phyloP scores from a whole-genome alignment of 2,888 invertebrate genomes.

The Caenorhabditis sp. region DNA sequence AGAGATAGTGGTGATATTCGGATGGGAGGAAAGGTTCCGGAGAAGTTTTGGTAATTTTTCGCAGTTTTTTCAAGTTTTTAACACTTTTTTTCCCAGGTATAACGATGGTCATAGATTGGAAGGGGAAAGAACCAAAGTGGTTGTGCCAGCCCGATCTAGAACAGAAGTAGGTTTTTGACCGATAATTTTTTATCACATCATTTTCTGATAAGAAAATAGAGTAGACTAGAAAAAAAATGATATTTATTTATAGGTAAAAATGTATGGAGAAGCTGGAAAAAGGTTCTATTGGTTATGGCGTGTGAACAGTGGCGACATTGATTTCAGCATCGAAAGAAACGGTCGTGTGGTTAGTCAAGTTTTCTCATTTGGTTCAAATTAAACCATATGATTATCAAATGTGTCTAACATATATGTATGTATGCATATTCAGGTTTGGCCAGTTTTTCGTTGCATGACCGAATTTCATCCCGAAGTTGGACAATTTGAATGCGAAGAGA shows the following conservation, averaged over 20 bases:
- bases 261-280: slow-evolving; percentile 42
- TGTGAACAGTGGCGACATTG: slow-evolving; percentile 53
- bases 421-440: slow-evolving; percentile 49
- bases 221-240: not conserved
- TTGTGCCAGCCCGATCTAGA: slow-evolving; percentile 56
- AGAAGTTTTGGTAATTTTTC: slow-evolving; percentile 35
- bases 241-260: slow-evolving; percentile 29
- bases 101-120: slow-evolving; percentile 47
- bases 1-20: slow-evolving; percentile 52
- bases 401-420: not conserved
- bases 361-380: not conserved
- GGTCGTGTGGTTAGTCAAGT: slow-evolving; percentile 21
- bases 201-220: not conserved
- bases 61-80: slow-evolving; percentile 3
- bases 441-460: slow-evolving; percentile 60
- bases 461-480: slow-evolving; percentile 66
- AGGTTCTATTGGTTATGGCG: slow-evolving; percentile 51
- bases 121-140: slow-evolving; percentile 45
- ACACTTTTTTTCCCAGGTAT: slow-evolving; percentile 27
- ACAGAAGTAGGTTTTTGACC: slow-evolving; percentile 32
- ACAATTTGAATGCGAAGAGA: slow-evolving; percentile 40
- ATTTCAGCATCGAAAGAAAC: slow-evolving; percentile 49
- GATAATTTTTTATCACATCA: not conserved
- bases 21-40: slow-evolving; percentile 60
- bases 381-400: slow-evolving; percentile 4